Conservation (phyloP, 92 coral and sea anemone genomes). For the Phenganax subtilis region DNA sequence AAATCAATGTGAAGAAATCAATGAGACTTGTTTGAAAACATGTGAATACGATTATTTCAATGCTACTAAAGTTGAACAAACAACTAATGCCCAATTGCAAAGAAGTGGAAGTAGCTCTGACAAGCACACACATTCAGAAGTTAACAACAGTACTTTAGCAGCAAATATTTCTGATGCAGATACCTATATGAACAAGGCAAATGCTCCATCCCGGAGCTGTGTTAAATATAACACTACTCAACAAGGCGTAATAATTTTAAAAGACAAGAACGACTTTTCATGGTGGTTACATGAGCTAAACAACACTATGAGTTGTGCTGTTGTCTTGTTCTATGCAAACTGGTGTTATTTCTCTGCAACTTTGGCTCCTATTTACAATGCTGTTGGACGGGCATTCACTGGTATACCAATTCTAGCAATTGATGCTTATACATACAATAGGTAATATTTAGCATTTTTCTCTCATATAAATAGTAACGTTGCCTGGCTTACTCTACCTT, state of each 20-base stretch:
- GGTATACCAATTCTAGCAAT: constrained; percentile 80
- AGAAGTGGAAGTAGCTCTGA: no score
- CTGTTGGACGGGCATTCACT: constrained; percentile 72
- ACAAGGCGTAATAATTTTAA: constrained; percentile 23
- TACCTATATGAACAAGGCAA: background rate
- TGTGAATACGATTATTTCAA: no score
- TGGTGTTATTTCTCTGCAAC: constrained; percentile 82
- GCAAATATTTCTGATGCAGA: background rate
- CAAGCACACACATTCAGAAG: no score
- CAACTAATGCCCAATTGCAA: no score
- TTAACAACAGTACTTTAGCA: no score
- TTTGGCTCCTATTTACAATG: constrained; percentile 85
- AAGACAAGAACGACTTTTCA: constrained; percentile 18
- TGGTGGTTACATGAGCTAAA: constrained; percentile 27
- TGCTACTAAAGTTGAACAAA: no score
- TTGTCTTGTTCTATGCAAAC: constrained; percentile 81
- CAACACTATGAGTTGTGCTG: constrained; percentile 60
- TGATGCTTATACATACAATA: constrained; percentile 78
- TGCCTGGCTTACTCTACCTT: background rate
- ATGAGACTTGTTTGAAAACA: no score
- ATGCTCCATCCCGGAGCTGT: constrained; percentile 18
- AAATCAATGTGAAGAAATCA: no score
- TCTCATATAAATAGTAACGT: background rate
- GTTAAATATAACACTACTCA: background rate
- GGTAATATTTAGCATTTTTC: constrained; percentile 45